Conservation (phyloP, 2,797 vertebrate species). For the Masticophis lateralis region DNA sequence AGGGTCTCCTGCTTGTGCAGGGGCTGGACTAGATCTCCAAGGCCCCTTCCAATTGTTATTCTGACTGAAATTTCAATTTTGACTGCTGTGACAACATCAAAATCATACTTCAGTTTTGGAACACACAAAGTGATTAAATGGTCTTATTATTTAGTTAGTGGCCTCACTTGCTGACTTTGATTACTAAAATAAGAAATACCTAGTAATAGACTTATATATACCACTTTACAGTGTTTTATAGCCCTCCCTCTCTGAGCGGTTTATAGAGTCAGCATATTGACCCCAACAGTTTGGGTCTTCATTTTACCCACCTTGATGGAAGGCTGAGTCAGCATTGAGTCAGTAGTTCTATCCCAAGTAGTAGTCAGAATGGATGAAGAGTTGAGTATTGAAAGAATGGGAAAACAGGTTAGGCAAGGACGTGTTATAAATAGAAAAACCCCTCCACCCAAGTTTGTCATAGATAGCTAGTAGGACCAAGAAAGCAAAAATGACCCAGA, state of each 20-base stretch:
- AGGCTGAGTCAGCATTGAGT: background rate
- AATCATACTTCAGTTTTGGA: background rate
- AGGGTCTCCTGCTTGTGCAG: background rate
- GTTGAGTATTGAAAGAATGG: background rate
- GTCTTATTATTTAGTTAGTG: background rate
- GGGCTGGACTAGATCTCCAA: background rate
- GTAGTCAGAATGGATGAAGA: background rate
- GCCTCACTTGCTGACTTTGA: no score
- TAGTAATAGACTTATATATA: background rate
- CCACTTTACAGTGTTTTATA: background rate
- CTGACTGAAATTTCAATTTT: background rate
- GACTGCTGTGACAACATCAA: background rate
- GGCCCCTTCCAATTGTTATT: background rate
- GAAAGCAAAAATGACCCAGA: background rate
- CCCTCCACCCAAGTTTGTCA: background rate
- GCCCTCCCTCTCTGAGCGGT: no score
- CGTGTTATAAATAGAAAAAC: background rate
- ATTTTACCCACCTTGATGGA: background rate
- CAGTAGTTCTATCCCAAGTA: background rate
- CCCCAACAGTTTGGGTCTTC: background rate
- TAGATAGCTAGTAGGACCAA: background rate
- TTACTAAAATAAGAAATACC: background rate
- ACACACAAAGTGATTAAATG: background rate
- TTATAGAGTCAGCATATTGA: background rate
- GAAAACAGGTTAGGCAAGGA: background rate